A percentile compares a stretch with the other conserved stretches of the same genome.
Evolutionary conservation across 2,797 vertebrate species (phyloP).

Genomic region (Acomys russatus): DNA sequence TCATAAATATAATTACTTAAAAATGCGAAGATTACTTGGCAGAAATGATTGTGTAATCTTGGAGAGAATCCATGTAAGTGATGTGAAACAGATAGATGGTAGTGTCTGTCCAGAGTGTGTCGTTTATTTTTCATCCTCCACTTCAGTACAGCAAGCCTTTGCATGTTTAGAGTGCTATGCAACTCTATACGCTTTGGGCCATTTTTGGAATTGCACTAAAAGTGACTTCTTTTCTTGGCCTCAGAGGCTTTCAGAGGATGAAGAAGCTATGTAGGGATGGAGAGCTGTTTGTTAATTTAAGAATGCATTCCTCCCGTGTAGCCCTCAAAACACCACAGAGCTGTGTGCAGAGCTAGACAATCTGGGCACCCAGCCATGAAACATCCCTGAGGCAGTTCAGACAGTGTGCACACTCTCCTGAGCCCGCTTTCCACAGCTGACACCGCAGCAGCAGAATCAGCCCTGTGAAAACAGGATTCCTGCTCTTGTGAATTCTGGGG

Average conservation of each 20-base stretch:
- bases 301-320: slow-evolving; percentile 85
- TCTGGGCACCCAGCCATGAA: slow-evolving; percentile 88
- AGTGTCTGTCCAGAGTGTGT: neutral
- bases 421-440: slow-evolving; percentile 84
- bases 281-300: slow-evolving; percentile 83
- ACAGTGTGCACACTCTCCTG: slow-evolving; percentile 84
- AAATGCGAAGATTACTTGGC: slow-evolving; percentile 17
- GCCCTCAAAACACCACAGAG: slow-evolving; percentile 86
- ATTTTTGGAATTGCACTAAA: slow-evolving; percentile 45
- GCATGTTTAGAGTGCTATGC: slow-evolving; percentile 22
- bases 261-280: slow-evolving; percentile 77
- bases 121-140: slow-evolving; percentile 7
- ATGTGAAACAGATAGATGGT: neutral
- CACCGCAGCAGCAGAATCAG: slow-evolving; percentile 81
- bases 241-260: slow-evolving; percentile 43
- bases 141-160: neutral
- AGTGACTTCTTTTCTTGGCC: slow-evolving; percentile 59
- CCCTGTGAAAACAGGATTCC: slow-evolving; percentile 83
- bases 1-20: slow-evolving; percentile 51
- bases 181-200: slow-evolving; percentile 26
- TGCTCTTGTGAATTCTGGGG: slow-evolving; percentile 66
- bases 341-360: slow-evolving; percentile 87
- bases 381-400: slow-evolving; percentile 84
- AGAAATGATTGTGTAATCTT: slow-evolving; percentile 25
- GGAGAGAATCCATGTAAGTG: neutral